Percentiles rank a stretch among this genome's conserved stretches.
Evolutionary conservation across 1,140 invertebrate genomes (phyloP).

Genomic region (Diachasmimorpha longicaudata): DNA sequence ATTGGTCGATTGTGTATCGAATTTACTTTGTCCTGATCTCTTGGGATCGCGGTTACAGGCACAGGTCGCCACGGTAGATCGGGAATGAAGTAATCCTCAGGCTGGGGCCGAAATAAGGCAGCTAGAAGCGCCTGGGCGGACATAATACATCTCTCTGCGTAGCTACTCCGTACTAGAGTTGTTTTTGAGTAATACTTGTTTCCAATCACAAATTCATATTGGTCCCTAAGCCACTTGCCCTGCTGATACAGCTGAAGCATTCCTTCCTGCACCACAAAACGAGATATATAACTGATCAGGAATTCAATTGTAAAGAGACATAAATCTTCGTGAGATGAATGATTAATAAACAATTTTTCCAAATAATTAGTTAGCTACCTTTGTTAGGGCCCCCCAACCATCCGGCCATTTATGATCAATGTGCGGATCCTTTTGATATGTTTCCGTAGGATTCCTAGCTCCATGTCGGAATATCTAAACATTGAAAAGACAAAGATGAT

Average conservation of each 20-base stretch:
- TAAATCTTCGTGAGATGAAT: no score
- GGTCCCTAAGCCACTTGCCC: slow-evolving; percentile 74
- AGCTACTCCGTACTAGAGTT: slow-evolving; percentile 80
- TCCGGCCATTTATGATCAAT: slow-evolving; percentile 72
- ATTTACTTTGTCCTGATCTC: slow-evolving; percentile 71
- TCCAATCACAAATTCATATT: slow-evolving; percentile 73
- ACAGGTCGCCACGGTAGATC: slow-evolving; percentile 86
- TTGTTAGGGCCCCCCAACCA: slow-evolving; percentile 75
- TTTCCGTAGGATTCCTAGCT: slow-evolving; percentile 71
- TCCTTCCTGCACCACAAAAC: slow-evolving; percentile 69
- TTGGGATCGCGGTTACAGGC: slow-evolving; percentile 79
- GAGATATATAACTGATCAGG: no score
- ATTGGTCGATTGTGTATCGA: no score
- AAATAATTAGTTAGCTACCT: slow-evolving; percentile 61
- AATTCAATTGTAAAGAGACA: no score
- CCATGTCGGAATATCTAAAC: slow-evolving; percentile 78
- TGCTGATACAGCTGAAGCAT: slow-evolving; percentile 78
- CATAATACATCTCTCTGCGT: slow-evolving; percentile 83
- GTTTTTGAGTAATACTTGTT: slow-evolving; percentile 67
- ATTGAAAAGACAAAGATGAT: neutral
- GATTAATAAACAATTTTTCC: slow-evolving; percentile 36
- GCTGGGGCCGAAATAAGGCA: slow-evolving; percentile 79
- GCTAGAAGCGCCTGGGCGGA: slow-evolving; percentile 83
- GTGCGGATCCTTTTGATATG: slow-evolving; percentile 76
- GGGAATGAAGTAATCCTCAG: slow-evolving; percentile 74